Conservation (phyloP, 1,140 invertebrate genomes). For the Thrips palmi region DNA sequence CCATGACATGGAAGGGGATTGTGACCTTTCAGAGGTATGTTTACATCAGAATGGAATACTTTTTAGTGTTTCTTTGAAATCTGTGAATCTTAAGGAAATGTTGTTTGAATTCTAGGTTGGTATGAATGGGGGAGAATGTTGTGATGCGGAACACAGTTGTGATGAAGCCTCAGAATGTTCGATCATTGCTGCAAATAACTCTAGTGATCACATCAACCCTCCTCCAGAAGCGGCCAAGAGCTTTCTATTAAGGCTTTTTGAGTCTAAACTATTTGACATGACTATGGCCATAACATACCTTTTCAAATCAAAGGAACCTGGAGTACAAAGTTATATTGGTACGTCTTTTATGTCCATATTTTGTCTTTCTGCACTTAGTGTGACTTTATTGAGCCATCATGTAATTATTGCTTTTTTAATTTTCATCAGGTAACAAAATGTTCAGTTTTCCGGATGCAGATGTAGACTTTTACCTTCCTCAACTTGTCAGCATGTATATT, state of each 20-base stretch:
- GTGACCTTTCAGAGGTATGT: no score
- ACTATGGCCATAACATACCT: conserved; percentile 94
- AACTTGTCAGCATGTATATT: conserved; percentile 95
- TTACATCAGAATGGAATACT: no score
- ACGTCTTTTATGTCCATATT: no score
- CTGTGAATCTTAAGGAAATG: no score
- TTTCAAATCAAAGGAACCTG: conserved; percentile 95
- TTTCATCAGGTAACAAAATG: conserved; percentile 65
- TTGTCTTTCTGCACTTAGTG: no score
- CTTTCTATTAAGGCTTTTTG: conserved; percentile 75
- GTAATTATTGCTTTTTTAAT: conserved; percentile 5
- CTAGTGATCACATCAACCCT: conserved; percentile 7
- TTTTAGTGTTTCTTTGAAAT: no score
- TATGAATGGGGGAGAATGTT: conserved; percentile 10
- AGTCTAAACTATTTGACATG: conserved; percentile 94
- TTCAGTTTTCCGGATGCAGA: conserved; percentile 84
- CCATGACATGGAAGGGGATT: no score
- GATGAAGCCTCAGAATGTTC: no score
- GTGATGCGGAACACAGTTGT: no score
- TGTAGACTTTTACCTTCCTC: conserved; percentile 95
- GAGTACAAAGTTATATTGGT: conserved; percentile 71
- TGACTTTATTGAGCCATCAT: no score
- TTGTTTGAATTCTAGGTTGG: no score
- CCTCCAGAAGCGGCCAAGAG: conserved; percentile 22
- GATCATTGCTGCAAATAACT: conserved; percentile 9